Evolutionary conservation across 2,797 vertebrate genomes (phyloP), one percentile per base, ranked within the genome.

Genomic region (Lemur catta): DNA sequence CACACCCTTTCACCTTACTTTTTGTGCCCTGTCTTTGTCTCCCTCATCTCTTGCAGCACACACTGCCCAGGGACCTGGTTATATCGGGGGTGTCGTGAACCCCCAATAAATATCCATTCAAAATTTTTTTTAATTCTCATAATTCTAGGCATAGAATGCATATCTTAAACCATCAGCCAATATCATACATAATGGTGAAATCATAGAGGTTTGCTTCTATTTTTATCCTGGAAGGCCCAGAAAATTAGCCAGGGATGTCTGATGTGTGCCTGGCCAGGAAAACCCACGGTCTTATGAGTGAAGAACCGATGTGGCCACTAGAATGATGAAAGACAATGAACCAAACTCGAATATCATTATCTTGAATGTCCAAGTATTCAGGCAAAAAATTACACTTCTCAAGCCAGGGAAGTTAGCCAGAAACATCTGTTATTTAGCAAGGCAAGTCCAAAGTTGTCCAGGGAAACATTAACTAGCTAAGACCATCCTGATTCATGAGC

Each of bases 371-470:
- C 33, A 79, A 18, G 6, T 74, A 38, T 20, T 74, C 28, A 67
- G 41, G n/a, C 28, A 72, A 72, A 72, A 92, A 50, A 59, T 67
- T 67, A 43, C 35, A 75, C 41, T 84, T 84, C 71, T 89, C 22
- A 65, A 89, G 22, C 12, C 52, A 84, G 28, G 22, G 30, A 78
- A 30, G 13, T 65, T 24, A 65, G n/a, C 3, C 33, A 38, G 85
- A 85, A 85, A 59, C 41, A 85, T 85, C 79, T 74, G 78, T 92
- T 57, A 59, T 67, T 80, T 65, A 92, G n/a, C 33, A 69, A 94
- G 43, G 48, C 71, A 94, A 80, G 48, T 72, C 38, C 65, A 43
- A 57, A 74, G 24, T 26, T 43, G 17, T 52, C 87, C 43, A 55
- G 71, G 82, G 61, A 91, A 67, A 20, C 41, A 33, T 69, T 57